Evolutionary conservation across 2,797 vertebrate species (phyloP), one percentile per base, ranked within the genome.

Genomic region (Typhlichthys eigenmanni): DNA sequence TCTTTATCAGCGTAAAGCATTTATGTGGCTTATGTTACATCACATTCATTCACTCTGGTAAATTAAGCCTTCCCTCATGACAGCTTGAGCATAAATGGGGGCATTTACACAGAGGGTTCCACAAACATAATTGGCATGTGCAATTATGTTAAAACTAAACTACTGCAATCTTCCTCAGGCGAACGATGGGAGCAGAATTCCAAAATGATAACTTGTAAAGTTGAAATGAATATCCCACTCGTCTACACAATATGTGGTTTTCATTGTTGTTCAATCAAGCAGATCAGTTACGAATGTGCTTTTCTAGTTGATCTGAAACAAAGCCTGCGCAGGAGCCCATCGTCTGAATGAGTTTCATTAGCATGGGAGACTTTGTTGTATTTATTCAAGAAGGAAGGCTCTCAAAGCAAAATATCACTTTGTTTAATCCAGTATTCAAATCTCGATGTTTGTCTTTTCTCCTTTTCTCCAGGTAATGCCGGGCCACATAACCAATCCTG

Each of bases 401-500:
- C 38, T 54, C 19, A 6, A 54, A 38, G 9, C 8, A 34, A 34
- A n/a, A 55, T 2, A 13, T n/a, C 54, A n/a, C 38, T 13, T 34
- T n/a, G 4, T 13, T 32, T 13, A 13, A 10, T 43, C 13, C 9
- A n/a, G 24, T 34, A 47, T 53, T 11, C 7, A 1, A 2, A 6
- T 47, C 1, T 51, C 13, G 16, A 24, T 5, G 17, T 46, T 49
- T 55, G 43, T 38, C 38, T 13, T 14, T 68, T 48, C 10, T 52
- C n/a, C 45, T 9, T 32, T 12, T 46, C 13, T 60, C 46, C 92
- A 98, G 96, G 96, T 96, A 95, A 98, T 95, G 96, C 95, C 92
- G 94, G 96, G 93, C 94, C 94, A 92, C 92, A 95, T 93, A 94
- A 92, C 92, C 95, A 95, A 92, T 91, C 93, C 94, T 96, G 95